Evolutionary conservation across 1,140 invertebrate genomes (phyloP), one percentile per base, ranked within the genome.

Genomic region (Cydia fagiglandana): DNA sequence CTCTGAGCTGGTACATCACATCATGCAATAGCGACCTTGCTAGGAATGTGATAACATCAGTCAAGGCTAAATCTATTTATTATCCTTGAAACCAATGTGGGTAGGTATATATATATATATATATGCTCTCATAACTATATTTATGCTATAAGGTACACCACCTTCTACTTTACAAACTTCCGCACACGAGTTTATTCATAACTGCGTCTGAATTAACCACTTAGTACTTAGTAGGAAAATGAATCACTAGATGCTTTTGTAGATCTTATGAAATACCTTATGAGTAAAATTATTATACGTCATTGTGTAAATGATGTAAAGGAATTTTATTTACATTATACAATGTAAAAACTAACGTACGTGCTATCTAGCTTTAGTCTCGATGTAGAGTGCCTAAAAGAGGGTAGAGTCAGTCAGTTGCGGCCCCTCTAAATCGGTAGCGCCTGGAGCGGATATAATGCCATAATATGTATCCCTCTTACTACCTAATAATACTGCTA

Each of bases 181-280:
- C 56, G 56, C 10, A n/a, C 56, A 61, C 20, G 56, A 61, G 56
- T 61, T 20, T 61, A 61, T 20, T n/a, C 53, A 56, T 17, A 34
- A 61, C 56, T 61, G 56, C 56, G 56, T 10, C 56, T 61, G 20
- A 24, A 61, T 24, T 61, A 61, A 24, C 56, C 56, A 61, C 56
- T 20, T 24, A 34, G 0, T 34, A 34, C 34, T 4, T 34, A 12
- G 20, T 12, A 24, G 10, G 56, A 17, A 24, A 61, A 61, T 61
- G 17, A 61, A 61, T 61, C 56, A 61, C 20, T 61, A 20, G 15
- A 56, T 24, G 56, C 53, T 61, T 17, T 61, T 61, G 56, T 61
- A 0, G 56, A 24, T 61, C 56, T 61, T 61, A 2, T 61, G 56
- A 61, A 61, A 56, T 15, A 56, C 13, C 2, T 56, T 56, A 56